Conservation (phyloP, 2,113 vertebrate species). For the Lota lota region DNA sequence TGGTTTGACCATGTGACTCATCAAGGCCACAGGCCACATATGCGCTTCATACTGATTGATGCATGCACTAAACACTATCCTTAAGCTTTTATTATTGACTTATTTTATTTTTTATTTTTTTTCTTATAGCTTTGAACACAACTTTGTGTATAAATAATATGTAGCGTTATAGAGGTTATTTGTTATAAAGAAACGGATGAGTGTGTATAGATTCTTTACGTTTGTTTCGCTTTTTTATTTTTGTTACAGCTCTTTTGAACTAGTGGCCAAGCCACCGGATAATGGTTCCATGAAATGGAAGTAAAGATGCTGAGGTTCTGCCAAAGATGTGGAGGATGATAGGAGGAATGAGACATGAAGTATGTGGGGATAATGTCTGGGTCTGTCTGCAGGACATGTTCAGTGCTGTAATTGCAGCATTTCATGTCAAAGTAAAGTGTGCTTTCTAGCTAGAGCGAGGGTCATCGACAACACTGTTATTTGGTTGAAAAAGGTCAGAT, state of each 20-base stretch:
- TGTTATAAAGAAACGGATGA: constrained; percentile 37
- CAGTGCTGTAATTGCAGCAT: not conserved
- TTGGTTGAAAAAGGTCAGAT: not conserved
- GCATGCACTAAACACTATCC: constrained; percentile 53
- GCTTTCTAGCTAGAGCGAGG: not conserved
- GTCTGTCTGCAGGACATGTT: not conserved
- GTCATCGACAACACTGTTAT: not conserved
- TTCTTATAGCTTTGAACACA: constrained; percentile 56
- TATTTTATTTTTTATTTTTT: constrained; percentile 41
- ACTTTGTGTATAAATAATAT: constrained; percentile 53
- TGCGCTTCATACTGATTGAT: constrained; percentile 48
- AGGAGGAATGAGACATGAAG: not conserved
- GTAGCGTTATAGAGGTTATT: constrained; percentile 37
- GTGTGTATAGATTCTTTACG: constrained; percentile 47
- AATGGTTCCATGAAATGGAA: constrained; percentile 21
- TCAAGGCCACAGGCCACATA: constrained; percentile 30
- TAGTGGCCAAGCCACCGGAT: constrained; percentile 44
- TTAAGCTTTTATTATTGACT: constrained; percentile 46
- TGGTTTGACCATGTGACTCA: constrained; percentile 31
- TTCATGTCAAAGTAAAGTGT: not conserved
- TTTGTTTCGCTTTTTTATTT: constrained; percentile 47
- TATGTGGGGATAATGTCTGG: not conserved
- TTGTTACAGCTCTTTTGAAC: constrained; percentile 39
- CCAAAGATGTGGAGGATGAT: not conserved
- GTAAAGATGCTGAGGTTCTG: not conserved